phyloP scores from a whole-genome alignment of 2,888 invertebrate species.

The Pyrochroa serraticornis region DNA sequence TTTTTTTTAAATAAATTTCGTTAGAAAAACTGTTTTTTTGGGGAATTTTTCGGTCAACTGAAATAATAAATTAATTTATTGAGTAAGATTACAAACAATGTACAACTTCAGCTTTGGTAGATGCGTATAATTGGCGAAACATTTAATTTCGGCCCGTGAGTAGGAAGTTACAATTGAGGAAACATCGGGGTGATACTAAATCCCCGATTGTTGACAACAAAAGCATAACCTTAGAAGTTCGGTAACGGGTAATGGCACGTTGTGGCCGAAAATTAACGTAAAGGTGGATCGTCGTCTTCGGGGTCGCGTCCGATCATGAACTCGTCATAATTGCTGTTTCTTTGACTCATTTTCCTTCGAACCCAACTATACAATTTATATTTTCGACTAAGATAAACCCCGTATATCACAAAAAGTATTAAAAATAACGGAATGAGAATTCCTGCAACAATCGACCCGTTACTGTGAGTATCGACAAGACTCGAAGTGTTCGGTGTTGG shows the following conservation, averaged over 20 bases:
- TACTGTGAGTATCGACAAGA: conserved; percentile 45
- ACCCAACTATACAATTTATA: conserved; percentile 51
- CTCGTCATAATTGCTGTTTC: conserved; percentile 55
- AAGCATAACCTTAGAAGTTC: not conserved
- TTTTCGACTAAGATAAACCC: conserved; percentile 50
- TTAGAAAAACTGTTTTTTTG: not conserved
- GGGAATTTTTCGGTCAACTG: not conserved
- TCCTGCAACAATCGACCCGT: conserved; percentile 49
- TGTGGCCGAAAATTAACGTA: conserved; percentile 35
- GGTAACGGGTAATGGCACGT: conserved; percentile 6
- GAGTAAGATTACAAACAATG: conserved; percentile 15
- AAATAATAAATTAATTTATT: conserved; percentile 31
- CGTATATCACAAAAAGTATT: conserved; percentile 53
- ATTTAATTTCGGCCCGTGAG: not conserved
- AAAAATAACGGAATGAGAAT: conserved; percentile 52
- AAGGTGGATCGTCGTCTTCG: conserved; percentile 54
- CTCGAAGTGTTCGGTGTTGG: conserved; percentile 45
- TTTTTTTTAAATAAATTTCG: not conserved
- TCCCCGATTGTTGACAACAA: not conserved
- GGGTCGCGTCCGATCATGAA: conserved; percentile 58
- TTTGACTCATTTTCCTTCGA: conserved; percentile 51
- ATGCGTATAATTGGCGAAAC: conserved; percentile 9
- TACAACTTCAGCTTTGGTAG: conserved; percentile 31
- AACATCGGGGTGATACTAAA: not conserved
- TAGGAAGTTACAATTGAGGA: too few relatives aligned